Percentiles rank a stretch among this genome's conserved stretches.
Conservation (phyloP, 2,888 invertebrate genomes). For the Erebia ligea region DNA sequence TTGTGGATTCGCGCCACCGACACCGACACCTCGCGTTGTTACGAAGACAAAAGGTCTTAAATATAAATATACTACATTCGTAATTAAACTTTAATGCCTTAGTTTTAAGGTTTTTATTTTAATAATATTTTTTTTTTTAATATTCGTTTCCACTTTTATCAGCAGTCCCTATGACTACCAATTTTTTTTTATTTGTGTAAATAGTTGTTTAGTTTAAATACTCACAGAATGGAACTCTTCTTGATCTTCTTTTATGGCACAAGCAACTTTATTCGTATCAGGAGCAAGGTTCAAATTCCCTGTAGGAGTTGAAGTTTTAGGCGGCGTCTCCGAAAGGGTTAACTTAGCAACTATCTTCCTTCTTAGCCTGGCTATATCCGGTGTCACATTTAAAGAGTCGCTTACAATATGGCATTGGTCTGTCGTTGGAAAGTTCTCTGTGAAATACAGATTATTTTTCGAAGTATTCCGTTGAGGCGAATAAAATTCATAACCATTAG, state of each 20-base stretch:
- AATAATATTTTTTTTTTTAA: too few species aligned
- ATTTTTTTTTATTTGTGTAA: too few species aligned
- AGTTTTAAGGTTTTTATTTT: too few species aligned
- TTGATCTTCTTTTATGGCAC: constrained; percentile 49
- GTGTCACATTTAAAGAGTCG: constrained; percentile 52
- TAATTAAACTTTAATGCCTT: too few species aligned
- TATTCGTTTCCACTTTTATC: too few species aligned
- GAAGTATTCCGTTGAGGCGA: constrained; percentile 74
- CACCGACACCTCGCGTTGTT: too few species aligned
- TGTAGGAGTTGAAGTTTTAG: background rate
- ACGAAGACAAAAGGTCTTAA: too few species aligned
- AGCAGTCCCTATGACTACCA: too few species aligned
- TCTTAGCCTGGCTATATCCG: constrained; percentile 61
- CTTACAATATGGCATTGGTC: constrained; percentile 61
- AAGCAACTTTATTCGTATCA: constrained; percentile 32
- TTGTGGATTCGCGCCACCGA: too few species aligned
- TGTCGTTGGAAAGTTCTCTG: constrained; percentile 67
- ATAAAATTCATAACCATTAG: constrained; percentile 62
- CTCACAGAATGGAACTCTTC: constrained; percentile 66
- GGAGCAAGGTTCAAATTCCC: background rate
- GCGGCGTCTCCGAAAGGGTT: background rate
- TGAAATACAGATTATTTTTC: constrained; percentile 75
- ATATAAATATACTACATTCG: too few species aligned
- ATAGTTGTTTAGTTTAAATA: constrained; percentile 1
- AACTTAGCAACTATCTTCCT: constrained; percentile 56